Conservation (phyloP, 2,797 vertebrate species). For the Tachyglossus aculeatus region DNA sequence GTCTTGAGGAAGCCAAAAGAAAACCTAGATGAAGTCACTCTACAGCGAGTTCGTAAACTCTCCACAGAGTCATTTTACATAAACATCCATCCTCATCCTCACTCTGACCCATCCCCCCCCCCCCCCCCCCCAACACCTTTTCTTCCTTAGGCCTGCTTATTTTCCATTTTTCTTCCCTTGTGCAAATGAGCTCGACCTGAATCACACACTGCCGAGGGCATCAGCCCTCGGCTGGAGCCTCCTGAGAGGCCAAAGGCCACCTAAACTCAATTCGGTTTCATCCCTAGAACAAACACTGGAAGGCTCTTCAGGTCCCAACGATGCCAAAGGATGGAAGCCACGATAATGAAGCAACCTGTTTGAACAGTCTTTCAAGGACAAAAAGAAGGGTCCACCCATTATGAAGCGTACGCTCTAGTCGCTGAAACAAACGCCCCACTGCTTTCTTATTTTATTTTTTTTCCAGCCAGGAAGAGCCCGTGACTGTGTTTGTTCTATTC, state of each 20-base stretch:
- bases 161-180: no score
- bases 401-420: constrained; percentile 32
- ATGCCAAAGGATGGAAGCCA: not conserved
- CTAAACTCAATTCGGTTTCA: constrained; percentile 17
- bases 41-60: no score
- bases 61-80: no score
- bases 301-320: constrained; percentile 8
- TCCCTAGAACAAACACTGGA: constrained; percentile 24
- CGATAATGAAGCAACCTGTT: constrained; percentile 8
- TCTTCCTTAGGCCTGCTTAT: no score
- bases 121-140: no score
- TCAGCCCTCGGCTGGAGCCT: no score
- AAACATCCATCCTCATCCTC: no score
- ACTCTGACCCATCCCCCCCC: no score
- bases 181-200: no score
- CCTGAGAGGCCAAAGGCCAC: constrained; percentile 7
- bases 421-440: constrained; percentile 15
- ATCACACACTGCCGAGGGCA: no score
- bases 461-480: constrained; percentile 19
- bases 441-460: constrained; percentile 8
- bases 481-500: constrained; percentile 24
- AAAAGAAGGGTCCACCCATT: constrained; percentile 30
- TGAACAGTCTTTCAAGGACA: constrained; percentile 30
- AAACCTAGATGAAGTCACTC: no score
- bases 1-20: not conserved